These are phyloP conservation scores for Pseudococcus jackbeardsleyi DNA, from an alignment of 2,888 invertebrate species.

Conservation along the genomic window DNA sequence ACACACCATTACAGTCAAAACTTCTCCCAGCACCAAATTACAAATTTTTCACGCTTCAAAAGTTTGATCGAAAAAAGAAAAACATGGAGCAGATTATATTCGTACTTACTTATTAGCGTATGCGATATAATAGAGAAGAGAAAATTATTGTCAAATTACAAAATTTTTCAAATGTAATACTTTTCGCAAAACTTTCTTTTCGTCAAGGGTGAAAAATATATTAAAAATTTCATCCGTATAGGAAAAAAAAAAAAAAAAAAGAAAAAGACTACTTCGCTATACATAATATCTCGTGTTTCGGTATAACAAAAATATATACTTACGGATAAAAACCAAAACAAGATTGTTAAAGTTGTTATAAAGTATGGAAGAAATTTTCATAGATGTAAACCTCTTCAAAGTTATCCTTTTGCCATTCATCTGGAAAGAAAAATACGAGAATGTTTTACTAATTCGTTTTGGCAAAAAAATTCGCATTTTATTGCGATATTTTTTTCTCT, in stretches of 20 bases:
- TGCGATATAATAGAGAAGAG: not conserved
- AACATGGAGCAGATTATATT: too few species aligned
- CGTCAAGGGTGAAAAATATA: constrained; percentile 25
- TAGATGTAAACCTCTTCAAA: constrained; percentile 48
- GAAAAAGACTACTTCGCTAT: not conserved
- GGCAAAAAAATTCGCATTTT: not conserved
- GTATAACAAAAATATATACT: not conserved
- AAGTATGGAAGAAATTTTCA: constrained; percentile 47
- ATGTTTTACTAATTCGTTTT: constrained; percentile 45
- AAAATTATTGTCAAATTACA: constrained; percentile 33
- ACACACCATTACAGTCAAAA: not conserved
- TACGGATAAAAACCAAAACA: constrained; percentile 39
- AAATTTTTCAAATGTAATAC: not conserved
- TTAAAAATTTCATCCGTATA: constrained; percentile 12
- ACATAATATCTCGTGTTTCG: not conserved
- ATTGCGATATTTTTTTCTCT: not conserved
- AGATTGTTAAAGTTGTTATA: constrained; percentile 46
- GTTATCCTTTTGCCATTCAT: constrained; percentile 38
- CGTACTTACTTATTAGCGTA: not conserved
- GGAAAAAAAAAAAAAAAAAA: not conserved
- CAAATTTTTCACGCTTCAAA: not conserved
- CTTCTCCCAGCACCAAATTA: not conserved
- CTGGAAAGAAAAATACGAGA: constrained; percentile 54
- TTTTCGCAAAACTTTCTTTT: constrained; percentile 4
- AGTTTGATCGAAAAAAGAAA: not conserved